Conservation (phyloP, 2,888 invertebrate species). For the Axea sp. region DNA sequence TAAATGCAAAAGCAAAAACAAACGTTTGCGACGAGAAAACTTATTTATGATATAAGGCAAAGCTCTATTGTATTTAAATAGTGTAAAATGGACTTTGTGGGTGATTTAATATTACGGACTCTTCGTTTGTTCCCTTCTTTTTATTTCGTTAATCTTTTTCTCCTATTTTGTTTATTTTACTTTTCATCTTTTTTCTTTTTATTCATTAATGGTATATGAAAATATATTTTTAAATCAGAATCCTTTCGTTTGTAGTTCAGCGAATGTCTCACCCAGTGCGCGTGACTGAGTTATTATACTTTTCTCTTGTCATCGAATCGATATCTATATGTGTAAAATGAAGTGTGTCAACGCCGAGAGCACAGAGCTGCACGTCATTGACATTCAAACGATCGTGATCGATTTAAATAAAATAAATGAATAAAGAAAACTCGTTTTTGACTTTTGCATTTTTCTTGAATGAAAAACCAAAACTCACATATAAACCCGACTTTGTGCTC, state of each 20-base stretch:
- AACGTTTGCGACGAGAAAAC: conserved; percentile 66
- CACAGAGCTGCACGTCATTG: conserved; percentile 63
- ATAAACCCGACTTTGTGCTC: conserved; percentile 52
- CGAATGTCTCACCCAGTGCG: conserved; percentile 79
- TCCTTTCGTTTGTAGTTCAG: conserved; percentile 78
- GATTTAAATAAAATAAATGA: conserved; percentile 31
- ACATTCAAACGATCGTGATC: conserved; percentile 43
- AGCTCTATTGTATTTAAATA: conserved; percentile 80
- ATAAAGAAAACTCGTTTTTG: conserved; percentile 20
- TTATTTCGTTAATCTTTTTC: conserved; percentile 27
- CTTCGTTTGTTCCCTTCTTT: conserved; percentile 52
- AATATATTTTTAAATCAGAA: conserved; percentile 74
- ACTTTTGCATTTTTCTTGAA: conserved; percentile 28
- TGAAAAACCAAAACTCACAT: not conserved
- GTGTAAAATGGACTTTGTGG: conserved; percentile 79
- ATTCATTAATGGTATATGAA: conserved; percentile 46
- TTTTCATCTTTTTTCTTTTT: conserved; percentile 67
- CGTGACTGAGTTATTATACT: conserved; percentile 76
- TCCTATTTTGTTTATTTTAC: not conserved
- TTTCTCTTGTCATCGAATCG: conserved; percentile 64
- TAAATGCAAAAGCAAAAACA: conserved; percentile 47
- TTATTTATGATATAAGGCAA: conserved; percentile 79
- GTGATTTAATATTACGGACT: conserved; percentile 67
- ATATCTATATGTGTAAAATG: conserved; percentile 65
- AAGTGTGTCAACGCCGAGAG: conserved; percentile 67